Evolutionary conservation across 2,113 vertebrate species (phyloP), one percentile per base, ranked within the genome.

Genomic region (Notarius quadriscutis): DNA sequence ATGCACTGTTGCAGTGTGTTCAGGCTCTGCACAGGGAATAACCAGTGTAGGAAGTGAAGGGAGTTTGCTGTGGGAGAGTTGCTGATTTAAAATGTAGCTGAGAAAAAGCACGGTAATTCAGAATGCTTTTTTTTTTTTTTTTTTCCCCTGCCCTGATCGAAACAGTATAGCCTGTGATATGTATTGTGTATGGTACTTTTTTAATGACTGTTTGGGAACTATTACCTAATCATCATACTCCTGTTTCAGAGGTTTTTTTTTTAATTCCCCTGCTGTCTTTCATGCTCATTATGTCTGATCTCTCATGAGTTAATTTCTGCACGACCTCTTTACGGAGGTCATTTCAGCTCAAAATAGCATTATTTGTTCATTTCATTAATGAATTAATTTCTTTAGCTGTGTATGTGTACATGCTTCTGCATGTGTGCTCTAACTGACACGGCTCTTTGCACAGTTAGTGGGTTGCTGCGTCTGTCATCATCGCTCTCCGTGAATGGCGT

Each of bases 281-380:
- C 17, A 86, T 79, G 30, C 51, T 72, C 25, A 27, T 55, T 63
- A 12, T 75, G 20, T 58, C 15, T 41, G 25, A 77, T 7, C 80
- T 75, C 69, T 83, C 58, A 57, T 87, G 78, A 83, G 69, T 87
- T 83, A n/a, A 60, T 83, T 83, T 83, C 81, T 82, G 80, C 80
- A 34, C 63, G 80, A 77, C 57, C 81, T 65, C 60, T 87, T 87
- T 10, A 27, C 27, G 50, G 60, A 78, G 58, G 51, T 67, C 62
- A 80, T 87, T 89, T 90, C 91, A 93, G 93, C 93, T 94, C 92
- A 93, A 87, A 90, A 86, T 87, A 87, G 91, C 90, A 91, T 94
- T 93, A 91, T 94, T 93, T 93, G 69, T 84, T 55, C 12, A 7
- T 71, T 53, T 84, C 5, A 69, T 71, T 55, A 30, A 60, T 22